Base-by-base conservation (phyloP, 2,113 vertebrate species). In the Pionites leucogaster region DNA sequence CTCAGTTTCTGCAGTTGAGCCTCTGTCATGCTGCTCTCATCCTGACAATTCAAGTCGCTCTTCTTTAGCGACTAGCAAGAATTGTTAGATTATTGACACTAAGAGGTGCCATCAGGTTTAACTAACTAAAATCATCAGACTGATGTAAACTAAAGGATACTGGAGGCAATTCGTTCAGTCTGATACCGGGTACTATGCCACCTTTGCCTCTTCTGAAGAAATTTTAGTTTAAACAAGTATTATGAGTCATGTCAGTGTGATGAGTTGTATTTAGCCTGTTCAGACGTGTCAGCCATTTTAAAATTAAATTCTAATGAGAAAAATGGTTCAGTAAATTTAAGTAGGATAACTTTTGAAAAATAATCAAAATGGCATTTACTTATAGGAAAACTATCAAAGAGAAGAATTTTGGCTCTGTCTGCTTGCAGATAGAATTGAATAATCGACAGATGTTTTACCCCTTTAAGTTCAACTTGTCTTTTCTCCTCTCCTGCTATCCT, bases 381-480 rank as follows among this genome's bases (percentile, higher is more conserved):
- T 16, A 19, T 62, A 35, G 23, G 12, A 63, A 65, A 35, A 29
- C 31, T 68, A 23, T 65, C 22, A 59, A 37, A 82, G 17, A 67
- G 7, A 78, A 19, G 47, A 44, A 52, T 49, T 82, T 53, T 33
- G 24, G 20, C 35, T 59, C 85, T 72, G 7, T 83, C 23, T 82
- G 9, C n/a, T 71, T 71, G 50, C 33, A 82, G 49, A 11, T 63
- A 71, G 23, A 75, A 70, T 29, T 55, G 22, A 90, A 39, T 65
- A 31, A 78, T 50, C 0, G 0, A 24, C 11, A 37, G 8, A 4
- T 10, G 6, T 14, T 81, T 76, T 69, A 37, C 13, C 8, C 9
- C 29, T 63, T 63, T 42, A 9, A 16, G 0, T 47, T 82, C 41
- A 78, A 8, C 15, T 28, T 74, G 0, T 49, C 11, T 77, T 65